Conservation (phyloP, 2,797 vertebrate genomes). For the Oreochromis grahami region DNA sequence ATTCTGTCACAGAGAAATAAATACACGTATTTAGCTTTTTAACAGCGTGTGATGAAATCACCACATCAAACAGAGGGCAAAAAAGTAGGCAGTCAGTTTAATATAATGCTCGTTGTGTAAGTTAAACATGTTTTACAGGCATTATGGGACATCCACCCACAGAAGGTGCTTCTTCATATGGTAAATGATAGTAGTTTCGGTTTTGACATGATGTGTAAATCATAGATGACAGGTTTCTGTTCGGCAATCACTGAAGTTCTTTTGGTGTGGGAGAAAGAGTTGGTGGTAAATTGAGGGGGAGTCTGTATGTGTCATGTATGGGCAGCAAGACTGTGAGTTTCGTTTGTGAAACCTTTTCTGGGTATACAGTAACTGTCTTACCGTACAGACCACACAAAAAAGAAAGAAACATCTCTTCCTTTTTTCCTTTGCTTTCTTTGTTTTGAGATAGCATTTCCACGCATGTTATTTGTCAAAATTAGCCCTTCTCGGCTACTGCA, state of each 20-base stretch:
- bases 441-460: constrained; percentile 2
- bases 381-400: background rate
- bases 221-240: constrained; percentile 52
- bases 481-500: background rate
- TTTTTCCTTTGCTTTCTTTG: background rate
- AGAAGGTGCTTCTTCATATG: constrained; percentile 57
- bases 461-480: background rate
- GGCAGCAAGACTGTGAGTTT: constrained; percentile 17
- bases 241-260: constrained; percentile 47
- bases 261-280: constrained; percentile 32
- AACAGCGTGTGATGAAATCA: background rate
- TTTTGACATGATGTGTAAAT: constrained; percentile 52
- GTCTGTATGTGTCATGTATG: constrained; percentile 20
- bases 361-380: background rate
- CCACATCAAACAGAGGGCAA: background rate
- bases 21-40: background rate
- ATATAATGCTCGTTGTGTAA: background rate
- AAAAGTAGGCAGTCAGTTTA: background rate
- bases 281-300: constrained; percentile 24
- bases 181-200: constrained; percentile 75
- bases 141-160: constrained; percentile 37
- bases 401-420: background rate
- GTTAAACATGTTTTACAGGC: background rate
- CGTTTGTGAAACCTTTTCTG: constrained; percentile 31
- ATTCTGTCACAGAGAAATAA: constrained; percentile 49